Conservation (phyloP, 2,113 vertebrate species). For the Lota lota region DNA sequence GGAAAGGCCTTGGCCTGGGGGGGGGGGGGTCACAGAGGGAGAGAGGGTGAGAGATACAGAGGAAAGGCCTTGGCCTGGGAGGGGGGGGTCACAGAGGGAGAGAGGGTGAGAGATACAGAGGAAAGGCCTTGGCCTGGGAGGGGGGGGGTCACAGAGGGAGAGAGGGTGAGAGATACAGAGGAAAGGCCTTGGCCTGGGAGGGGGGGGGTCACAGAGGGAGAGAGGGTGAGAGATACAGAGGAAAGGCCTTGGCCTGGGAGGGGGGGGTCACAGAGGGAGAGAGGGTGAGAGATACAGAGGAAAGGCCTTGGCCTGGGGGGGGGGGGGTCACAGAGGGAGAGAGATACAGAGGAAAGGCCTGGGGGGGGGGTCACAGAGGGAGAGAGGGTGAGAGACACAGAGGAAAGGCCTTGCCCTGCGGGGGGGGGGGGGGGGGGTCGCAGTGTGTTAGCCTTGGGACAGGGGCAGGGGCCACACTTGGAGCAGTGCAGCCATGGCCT, state of each 20-base stretch:
- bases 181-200: no score
- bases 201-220: conserved; percentile 14
- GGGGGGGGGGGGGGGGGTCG: no score
- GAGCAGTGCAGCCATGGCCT: no score
- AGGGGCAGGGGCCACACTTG: conserved; percentile 23
- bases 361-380: conserved; percentile 7
- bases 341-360: conserved; percentile 1
- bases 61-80: no score
- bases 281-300: background rate
- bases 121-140: conserved; percentile 45
- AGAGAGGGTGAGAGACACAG: background rate
- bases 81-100: conserved; percentile 7
- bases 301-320: no score
- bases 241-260: no score
- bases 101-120: background rate
- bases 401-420: conserved; percentile 41
- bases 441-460: no score
- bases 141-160: no score
- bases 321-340: conserved; percentile 19
- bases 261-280: no score
- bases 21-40: conserved; percentile 14
- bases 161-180: no score
- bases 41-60: conserved; percentile 19
- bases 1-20: no score
- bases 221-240: conserved; percentile 17